Conservation (phyloP, 2,113 vertebrate genomes). For the Fukomys damarensis region DNA sequence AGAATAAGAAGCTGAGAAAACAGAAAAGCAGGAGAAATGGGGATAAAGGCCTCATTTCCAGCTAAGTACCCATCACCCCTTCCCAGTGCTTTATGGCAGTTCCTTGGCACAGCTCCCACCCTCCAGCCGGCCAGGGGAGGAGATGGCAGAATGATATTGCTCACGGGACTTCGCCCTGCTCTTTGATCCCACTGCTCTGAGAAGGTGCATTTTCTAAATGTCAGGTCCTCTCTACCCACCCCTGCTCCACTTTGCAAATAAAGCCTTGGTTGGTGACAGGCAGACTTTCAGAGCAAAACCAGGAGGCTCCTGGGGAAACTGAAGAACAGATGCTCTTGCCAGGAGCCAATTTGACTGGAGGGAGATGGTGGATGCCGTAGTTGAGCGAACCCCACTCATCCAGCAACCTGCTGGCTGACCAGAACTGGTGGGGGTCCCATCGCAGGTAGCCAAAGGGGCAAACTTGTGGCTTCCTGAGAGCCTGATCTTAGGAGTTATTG, state of each 20-base stretch:
- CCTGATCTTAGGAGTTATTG: neutral
- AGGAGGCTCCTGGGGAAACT: neutral
- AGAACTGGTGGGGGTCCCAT: neutral
- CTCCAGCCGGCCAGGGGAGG: neutral
- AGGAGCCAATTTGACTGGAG: neutral
- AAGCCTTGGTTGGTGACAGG: conserved; percentile 9
- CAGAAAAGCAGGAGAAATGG: neutral
- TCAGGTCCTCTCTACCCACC: conserved; percentile 41
- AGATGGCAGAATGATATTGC: conserved; percentile 66
- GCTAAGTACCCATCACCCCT: neutral
- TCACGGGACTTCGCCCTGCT: neutral
- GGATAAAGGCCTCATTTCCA: conserved; percentile 14
- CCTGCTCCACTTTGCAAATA: conserved; percentile 31
- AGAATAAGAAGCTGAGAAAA: neutral
- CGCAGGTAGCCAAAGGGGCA: neutral
- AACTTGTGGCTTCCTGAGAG: neutral
- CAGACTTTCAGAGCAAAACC: conserved; percentile 34
- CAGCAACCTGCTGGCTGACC: no score
- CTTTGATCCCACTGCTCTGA: conserved; percentile 55
- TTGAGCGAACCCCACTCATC: neutral
- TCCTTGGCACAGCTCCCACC: conserved; percentile 53
- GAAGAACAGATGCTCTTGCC: conserved; percentile 55
- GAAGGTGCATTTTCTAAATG: conserved; percentile 73
- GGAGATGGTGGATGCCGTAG: neutral
- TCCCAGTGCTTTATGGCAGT: conserved; percentile 12